Evolutionary conservation across 2,113 vertebrate genomes (phyloP).

Genomic region (Edolisoma coerulescens): DNA sequence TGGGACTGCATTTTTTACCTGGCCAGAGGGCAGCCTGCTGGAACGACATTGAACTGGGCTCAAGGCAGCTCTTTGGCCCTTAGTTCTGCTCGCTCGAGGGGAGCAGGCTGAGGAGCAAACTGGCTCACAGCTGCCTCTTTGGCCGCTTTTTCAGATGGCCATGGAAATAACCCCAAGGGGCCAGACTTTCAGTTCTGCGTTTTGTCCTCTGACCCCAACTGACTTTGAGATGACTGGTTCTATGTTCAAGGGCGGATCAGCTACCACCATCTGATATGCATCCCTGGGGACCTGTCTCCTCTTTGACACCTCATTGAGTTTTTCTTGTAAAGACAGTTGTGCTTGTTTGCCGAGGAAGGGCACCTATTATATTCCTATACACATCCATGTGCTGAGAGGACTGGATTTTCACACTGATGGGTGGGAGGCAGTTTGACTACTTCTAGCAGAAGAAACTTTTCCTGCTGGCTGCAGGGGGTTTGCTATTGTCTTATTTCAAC

Average conservation of each 20-base stretch:
- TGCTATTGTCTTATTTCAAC: not conserved
- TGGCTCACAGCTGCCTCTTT: not conserved
- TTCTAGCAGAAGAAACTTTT: not conserved
- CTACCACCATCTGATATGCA: not conserved
- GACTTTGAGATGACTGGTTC: not conserved
- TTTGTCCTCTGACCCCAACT: not conserved
- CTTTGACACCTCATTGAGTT: not conserved
- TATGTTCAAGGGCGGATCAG: not conserved
- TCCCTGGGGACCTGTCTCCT: not conserved
- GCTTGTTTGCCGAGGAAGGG: not conserved
- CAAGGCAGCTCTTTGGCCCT: not conserved
- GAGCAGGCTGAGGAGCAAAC: not conserved
- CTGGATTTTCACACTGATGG: not conserved
- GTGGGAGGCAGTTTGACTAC: not conserved
- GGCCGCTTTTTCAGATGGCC: rapidly evolving
- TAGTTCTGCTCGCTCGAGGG: rapidly evolving
- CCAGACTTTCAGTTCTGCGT: not conserved
- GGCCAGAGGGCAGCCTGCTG: not conserved
- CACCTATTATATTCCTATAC: not conserved
- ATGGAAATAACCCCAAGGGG: not conserved
- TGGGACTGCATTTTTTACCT: not conserved
- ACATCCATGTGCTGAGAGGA: not conserved
- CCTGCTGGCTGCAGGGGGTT: not conserved
- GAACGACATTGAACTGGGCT: rapidly evolving
- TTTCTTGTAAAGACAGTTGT: not conserved